Evolutionary conservation across 2,113 vertebrate species (phyloP), one percentile per base, ranked within the genome.

Genomic region (Athene noctua): DNA sequence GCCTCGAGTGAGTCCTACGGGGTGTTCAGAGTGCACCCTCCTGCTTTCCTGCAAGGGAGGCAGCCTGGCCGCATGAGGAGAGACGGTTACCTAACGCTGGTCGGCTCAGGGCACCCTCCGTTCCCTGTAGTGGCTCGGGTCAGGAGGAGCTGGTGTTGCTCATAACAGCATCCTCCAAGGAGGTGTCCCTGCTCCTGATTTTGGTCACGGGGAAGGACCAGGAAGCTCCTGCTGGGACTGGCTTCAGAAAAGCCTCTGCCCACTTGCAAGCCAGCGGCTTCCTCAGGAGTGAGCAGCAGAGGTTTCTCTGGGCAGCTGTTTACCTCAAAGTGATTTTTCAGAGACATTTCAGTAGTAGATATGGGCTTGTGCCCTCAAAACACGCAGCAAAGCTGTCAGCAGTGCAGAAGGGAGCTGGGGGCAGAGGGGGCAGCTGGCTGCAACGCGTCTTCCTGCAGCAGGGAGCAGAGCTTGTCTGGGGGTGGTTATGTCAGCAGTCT

Each of bases 121-220:
- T 9, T 65, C 81, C 54, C 54, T 85, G 55, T 61, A 30, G 59
- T 15, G 8, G 51, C 26, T 25, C 0, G 1, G 61, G n/a, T 38
- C 2, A 0, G n/a, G 38, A n/a, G 74, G 27, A 83, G 18, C 36
- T 71, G 36, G 3, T 42, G 34, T 16, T 30, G 29, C 19, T 47
- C 27, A 3, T 19, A 36, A 10, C 40, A 80, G 46, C 85, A 73
- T 85, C 81, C 17, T 21, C 10, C 0, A 3, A 44, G 67, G 66
- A 66, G 38, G 12, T 38, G 30, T 21, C 20, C 36, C 27, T 62
- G 42, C 66, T 63, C 16, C 89, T 44, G 61, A 0, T 16, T 59
- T 54, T 0, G 0, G 23, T 9, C 0, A 0, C 0, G 1, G 15
- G 40, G 59, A 62, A 22, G 34, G 38, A 15, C 13, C 47, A 10